phyloP scores from a whole-genome alignment of 2,113 vertebrate genomes.

The Oxyura jamaicensis region DNA sequence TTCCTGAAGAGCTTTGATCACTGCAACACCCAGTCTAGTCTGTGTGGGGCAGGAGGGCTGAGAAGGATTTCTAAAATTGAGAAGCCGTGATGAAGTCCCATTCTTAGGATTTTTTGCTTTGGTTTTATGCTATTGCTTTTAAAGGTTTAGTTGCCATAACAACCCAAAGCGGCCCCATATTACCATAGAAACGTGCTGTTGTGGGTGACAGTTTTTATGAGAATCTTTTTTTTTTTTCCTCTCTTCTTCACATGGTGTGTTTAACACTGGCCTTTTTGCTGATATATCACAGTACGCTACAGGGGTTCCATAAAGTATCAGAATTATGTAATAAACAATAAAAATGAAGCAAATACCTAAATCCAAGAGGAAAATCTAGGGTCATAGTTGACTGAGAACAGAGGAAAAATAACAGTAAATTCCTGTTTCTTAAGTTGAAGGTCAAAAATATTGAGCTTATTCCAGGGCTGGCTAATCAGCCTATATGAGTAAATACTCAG shows the following conservation, averaged over 20 bases:
- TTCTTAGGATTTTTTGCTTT: not conserved
- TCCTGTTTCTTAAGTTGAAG: not conserved
- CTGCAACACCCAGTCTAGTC: not conserved
- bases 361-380: not conserved
- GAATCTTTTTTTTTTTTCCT: not conserved
- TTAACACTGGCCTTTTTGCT: slow-evolving; percentile 22
- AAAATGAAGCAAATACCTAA: not conserved
- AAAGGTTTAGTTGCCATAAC: slow-evolving; percentile 66
- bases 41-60: not conserved
- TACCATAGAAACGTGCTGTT: slow-evolving; percentile 64
- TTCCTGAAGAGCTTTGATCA: not conserved
- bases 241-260: not conserved
- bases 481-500: not conserved
- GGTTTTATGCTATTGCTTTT: slow-evolving; percentile 59
- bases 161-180: slow-evolving; percentile 55
- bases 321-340: not conserved
- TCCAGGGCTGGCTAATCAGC: not conserved
- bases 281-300: not conserved
- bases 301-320: not conserved
- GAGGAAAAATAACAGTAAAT: not conserved
- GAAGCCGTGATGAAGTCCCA: not conserved
- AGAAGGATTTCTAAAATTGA: not conserved
- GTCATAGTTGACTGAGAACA: not conserved
- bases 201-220: slow-evolving; percentile 41
- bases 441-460: not conserved